Evolutionary conservation across 2,797 vertebrate genomes (phyloP), one percentile per base, ranked within the genome.

Genomic region (Corythornis leucogaster): DNA sequence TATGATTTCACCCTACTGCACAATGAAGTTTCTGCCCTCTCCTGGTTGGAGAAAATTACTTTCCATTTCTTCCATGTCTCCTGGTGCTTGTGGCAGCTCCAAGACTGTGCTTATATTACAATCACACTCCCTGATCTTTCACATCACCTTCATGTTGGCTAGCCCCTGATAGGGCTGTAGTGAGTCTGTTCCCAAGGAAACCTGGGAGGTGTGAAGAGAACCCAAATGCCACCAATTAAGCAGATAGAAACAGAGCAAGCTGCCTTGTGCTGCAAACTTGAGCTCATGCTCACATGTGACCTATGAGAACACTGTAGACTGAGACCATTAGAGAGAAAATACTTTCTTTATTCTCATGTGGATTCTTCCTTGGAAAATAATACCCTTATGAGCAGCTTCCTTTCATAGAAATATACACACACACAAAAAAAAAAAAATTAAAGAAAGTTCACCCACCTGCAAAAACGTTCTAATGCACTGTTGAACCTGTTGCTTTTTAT

Each of bases 1-100:
- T 20, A 26, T n/a, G 16, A 51, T 89, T 89, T 85, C 62, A 62
- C 59, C 40, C 21, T 35, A n/a, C 14, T n/a, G 40, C n/a, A 87
- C 75, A 78, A 26, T 28, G 28, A 89, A 51, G 12, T 92, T 86
- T 94, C 82, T 91, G 74, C 82, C 89, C 85, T 87, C 82, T 94
- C 63, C 59, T 73, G 20, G 40, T 10, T 81, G 63, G 40, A 87
- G 43, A 91, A 78, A 92, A 83, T 55, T 42, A 58, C 64, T 91
- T 93, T 13, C 35, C n/a, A 33, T 50, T 62, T 83, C 35, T 77
- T 87, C 42, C 25, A 19, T 7, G 24, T 9, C 24, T 79, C 12
- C 38, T 57, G 21, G 25, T 67, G 8, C 25, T 70, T 59, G 9
- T 45, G 19, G 7, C 26, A 58, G 20, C 30, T 69, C 26, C 43